Percentiles rank a stretch among this genome's conserved stretches.
Conservation (phyloP, 1,140 invertebrate species). For the Euwallacea fornicatus region DNA sequence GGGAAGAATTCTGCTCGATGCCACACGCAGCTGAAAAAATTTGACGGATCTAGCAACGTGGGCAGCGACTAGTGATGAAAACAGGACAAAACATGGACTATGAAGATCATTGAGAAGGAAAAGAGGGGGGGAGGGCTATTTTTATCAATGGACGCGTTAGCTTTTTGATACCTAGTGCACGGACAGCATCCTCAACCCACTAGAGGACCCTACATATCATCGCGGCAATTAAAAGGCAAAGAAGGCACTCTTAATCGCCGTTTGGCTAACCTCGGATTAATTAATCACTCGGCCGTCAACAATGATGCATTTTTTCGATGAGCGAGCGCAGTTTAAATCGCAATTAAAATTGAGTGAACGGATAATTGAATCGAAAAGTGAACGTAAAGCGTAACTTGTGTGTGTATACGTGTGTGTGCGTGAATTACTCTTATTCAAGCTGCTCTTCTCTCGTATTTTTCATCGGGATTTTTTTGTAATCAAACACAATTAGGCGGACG, state of each 20-base stretch:
- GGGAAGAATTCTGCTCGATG: no score
- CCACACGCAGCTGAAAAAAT: no score
- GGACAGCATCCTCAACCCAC: not conserved
- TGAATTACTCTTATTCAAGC: slow-evolving; percentile 11
- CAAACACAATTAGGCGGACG: no score
- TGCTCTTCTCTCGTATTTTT: not conserved
- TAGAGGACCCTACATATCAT: slow-evolving; percentile 15
- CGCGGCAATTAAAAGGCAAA: slow-evolving; percentile 20
- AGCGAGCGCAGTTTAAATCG: slow-evolving; percentile 30
- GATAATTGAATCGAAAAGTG: slow-evolving; percentile 33
- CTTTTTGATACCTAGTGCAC: no score
- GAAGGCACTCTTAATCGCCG: slow-evolving; percentile 23
- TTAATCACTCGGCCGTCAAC: slow-evolving; percentile 33
- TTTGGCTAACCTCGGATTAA: slow-evolving; percentile 31
- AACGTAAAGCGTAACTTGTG: slow-evolving; percentile 28
- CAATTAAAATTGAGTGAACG: slow-evolving; percentile 34
- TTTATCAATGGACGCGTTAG: no score
- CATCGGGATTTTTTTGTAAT: not conserved
- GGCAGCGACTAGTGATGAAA: no score
- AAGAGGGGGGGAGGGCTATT: no score
- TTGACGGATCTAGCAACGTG: no score
- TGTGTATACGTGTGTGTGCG: not conserved
- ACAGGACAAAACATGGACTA: no score
- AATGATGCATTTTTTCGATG: slow-evolving; percentile 30
- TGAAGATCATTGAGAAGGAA: no score